Base-by-base conservation (phyloP, 2,797 vertebrate genomes). In the Xenentodon cancila region DNA sequence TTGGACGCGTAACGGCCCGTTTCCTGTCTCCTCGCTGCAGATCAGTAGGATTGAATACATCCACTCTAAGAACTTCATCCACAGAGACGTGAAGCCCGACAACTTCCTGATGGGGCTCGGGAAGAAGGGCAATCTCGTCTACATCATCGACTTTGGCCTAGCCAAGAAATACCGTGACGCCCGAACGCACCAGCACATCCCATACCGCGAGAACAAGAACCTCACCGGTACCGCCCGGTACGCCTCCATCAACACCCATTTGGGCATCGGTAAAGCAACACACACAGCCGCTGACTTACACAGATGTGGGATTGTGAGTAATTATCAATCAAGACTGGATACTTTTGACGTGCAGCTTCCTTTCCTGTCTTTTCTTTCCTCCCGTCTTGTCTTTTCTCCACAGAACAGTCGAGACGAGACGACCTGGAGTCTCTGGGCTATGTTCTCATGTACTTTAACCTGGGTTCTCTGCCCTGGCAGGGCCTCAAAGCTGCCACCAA, bases 61-160 rank as follows among this genome's bases (percentile, higher is more conserved):
- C 88, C 97, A 99, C 94, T 97, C 96, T 75, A 99, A 98, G 94
- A 99, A 99, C 90, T 98, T 99, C 90, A 99, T 99, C 86, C 97
- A 99, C 89, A 92, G 97, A 77, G 97, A 99, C 40, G 96, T 99
- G 71, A 99, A 99, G 80, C 97, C 97, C 0, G 97, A 99, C 86
- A 99, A 99, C 88, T 99, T 99, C 84, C 94, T 99, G 61, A 99
- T 99, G 97, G 97, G 97, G 12, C 94, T 99, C 0, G 97, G 96
- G 57, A 99, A 99, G 85, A 99, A 98, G 77, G 97, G 97, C 64
- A 98, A 99, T 85, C 91, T 99, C 78, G 97, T 99, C 25, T 99
- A 98, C 86, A 98, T 99, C 84, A 99, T 99, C 11, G 97, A 99
- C 87, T 98, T 99, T 0, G 97, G 97, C 64, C 91, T 99, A 89